These are phyloP conservation scores for Prosopocoilus inquinatus DNA, from an alignment of 2,888 invertebrate species.

Conservation along the genomic window DNA sequence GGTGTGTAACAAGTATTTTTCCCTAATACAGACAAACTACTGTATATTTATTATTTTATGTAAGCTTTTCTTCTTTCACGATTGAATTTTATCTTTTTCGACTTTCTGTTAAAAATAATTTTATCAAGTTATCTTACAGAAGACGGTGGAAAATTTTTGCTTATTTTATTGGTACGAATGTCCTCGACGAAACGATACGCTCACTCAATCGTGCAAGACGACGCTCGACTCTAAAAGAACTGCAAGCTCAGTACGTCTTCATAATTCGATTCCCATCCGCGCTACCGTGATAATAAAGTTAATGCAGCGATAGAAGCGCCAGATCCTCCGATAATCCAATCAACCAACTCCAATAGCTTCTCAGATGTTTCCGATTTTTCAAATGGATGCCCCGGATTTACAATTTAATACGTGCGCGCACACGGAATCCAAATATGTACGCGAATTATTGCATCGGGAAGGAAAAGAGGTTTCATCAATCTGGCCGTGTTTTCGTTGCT, in stretches of 20 bases:
- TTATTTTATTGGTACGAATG: not conserved
- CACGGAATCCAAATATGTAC: too few relatives aligned
- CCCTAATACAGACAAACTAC: too few relatives aligned
- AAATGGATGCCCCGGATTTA: slow-evolving; percentile 36
- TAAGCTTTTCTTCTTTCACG: too few relatives aligned
- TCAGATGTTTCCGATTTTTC: slow-evolving; percentile 39
- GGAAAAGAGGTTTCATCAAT: too few relatives aligned
- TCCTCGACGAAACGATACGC: not conserved
- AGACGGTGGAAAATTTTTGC: too few relatives aligned
- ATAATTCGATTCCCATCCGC: slow-evolving; percentile 39
- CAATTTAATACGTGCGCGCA: slow-evolving; percentile 7
- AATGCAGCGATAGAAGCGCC: slow-evolving; percentile 40
- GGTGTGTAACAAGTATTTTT: too few relatives aligned
- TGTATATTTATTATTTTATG: too few relatives aligned
- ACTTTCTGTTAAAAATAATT: too few relatives aligned
- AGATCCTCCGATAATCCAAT: slow-evolving; percentile 40
- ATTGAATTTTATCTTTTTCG: too few relatives aligned
- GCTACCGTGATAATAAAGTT: slow-evolving; percentile 43
- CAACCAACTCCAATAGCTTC: slow-evolving; percentile 40
- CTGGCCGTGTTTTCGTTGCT: too few relatives aligned
- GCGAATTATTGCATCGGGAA: too few relatives aligned
- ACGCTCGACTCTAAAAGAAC: slow-evolving; percentile 12
- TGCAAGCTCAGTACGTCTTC: slow-evolving; percentile 17
- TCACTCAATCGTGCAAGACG: not conserved
- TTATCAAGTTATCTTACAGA: too few relatives aligned